These are phyloP conservation scores for Salvelinus namaycush DNA, from an alignment of 2,113 vertebrate species.

Conservation along the genomic window DNA sequence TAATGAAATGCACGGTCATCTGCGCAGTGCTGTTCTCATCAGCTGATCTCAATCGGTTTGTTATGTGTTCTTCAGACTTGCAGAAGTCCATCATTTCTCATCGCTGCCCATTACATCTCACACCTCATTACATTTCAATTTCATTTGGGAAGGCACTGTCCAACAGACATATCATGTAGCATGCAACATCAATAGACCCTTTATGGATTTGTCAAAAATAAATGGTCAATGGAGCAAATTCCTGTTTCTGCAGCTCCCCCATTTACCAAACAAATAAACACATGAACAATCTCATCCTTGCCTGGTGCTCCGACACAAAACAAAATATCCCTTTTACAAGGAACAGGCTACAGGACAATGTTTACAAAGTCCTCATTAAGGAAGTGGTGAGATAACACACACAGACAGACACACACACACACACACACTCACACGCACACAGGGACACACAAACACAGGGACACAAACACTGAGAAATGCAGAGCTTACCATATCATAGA, in stretches of 20 bases:
- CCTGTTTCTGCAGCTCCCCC: slow-evolving; percentile 53
- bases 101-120: slow-evolving; percentile 42
- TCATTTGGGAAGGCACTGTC: slow-evolving; percentile 35
- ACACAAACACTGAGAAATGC: slow-evolving; percentile 76
- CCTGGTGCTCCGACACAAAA: slow-evolving; percentile 73
- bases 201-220: slow-evolving; percentile 49
- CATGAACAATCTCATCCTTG: slow-evolving; percentile 63
- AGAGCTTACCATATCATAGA: slow-evolving; percentile 86
- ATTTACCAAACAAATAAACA: slow-evolving; percentile 75
- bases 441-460: slow-evolving; percentile 35
- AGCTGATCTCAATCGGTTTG: neutral
- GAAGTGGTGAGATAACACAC: slow-evolving; percentile 87
- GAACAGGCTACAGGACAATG: slow-evolving; percentile 82
- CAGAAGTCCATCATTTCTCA: slow-evolving; percentile 10
- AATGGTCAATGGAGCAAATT: slow-evolving; percentile 64
- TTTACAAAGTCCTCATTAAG: slow-evolving; percentile 99
- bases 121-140: slow-evolving; percentile 71
- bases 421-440: slow-evolving; percentile 53
- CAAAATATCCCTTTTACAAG: slow-evolving; percentile 82
- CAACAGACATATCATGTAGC: slow-evolving; percentile 50
- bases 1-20: no score
- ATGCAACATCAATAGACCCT: slow-evolving; percentile 42
- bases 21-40: neutral
- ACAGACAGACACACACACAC: slow-evolving; percentile 64
- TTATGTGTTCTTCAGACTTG: neutral